Percentiles rank a stretch among this genome's conserved stretches.
phyloP scores from a whole-genome alignment of 1,140 invertebrate genomes.

The Vollenhovia emeryi region DNA sequence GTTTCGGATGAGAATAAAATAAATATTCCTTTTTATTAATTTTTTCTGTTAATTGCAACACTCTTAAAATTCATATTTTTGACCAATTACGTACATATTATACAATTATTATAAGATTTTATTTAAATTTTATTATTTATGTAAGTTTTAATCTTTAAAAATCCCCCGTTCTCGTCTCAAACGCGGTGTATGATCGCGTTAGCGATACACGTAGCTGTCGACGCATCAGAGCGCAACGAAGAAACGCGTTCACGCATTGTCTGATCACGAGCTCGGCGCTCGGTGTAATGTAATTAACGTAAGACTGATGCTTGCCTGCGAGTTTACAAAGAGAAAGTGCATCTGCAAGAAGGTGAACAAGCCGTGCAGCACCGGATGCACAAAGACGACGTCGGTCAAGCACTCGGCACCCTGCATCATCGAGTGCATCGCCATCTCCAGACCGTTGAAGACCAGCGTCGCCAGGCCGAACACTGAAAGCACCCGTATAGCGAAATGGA shows the following conservation, averaged over 20 bases:
- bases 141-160: not conserved
- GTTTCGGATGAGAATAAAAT: not conserved
- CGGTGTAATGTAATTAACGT: conserved; percentile 26
- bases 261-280: not conserved
- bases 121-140: not conserved
- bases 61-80: too few relatives aligned
- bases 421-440: conserved; percentile 88
- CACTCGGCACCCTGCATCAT: conserved; percentile 87
- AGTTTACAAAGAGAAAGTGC: conserved; percentile 90
- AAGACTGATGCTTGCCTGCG: conserved; percentile 85
- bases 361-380: conserved; percentile 89
- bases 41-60: too few relatives aligned
- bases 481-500: not conserved
- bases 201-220: conserved; percentile 1
- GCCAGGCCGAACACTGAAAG: conserved; percentile 88
- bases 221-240: conserved; percentile 37
- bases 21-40: too few relatives aligned
- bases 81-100: too few relatives aligned
- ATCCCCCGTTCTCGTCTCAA: not conserved
- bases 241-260: conserved; percentile 39
- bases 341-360: conserved; percentile 90
- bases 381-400: conserved; percentile 87
- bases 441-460: conserved; percentile 88
- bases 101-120: not conserved
- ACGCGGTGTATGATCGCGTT: not conserved